Percentiles rank a stretch among this genome's conserved stretches.
Evolutionary conservation across 2,797 vertebrate species (phyloP).

Genomic region (Gorsachius magnificus): DNA sequence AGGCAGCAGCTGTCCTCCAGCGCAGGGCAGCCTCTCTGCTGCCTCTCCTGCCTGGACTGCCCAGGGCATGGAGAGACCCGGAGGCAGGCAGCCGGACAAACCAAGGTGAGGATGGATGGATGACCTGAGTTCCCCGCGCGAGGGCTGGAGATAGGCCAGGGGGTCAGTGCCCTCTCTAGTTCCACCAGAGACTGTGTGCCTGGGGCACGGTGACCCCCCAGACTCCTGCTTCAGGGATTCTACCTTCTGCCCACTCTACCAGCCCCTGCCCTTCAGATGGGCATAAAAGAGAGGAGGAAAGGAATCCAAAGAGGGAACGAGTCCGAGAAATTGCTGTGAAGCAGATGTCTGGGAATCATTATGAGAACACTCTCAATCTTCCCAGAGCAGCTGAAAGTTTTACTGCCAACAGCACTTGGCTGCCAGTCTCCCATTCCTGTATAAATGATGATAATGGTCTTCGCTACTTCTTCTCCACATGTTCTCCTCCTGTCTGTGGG

Average conservation of each 20-base stretch:
- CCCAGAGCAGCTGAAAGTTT: conserved; percentile 63
- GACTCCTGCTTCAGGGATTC: neutral
- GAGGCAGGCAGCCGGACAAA: neutral
- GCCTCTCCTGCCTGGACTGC: neutral
- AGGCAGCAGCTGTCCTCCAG: neutral
- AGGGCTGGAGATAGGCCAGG: neutral
- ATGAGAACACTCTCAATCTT: conserved; percentile 42
- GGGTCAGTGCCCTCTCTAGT: neutral
- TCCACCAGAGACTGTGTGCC: neutral
- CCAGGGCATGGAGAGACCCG: neutral
- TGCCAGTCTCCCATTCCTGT: conserved; percentile 53
- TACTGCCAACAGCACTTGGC: conserved; percentile 62
- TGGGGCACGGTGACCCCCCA: rapidly evolving
- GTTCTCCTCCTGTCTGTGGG: neutral
- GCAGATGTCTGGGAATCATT: conserved; percentile 65
- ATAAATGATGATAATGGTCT: conserved; percentile 61
- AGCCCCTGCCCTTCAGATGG: neutral
- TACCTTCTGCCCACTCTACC: neutral
- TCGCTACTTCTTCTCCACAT: conserved; percentile 51
- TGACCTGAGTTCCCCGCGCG: neutral
- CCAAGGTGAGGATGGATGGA: neutral
- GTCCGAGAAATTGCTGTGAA: neutral
- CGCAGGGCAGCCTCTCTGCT: neutral
- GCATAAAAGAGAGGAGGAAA: neutral
- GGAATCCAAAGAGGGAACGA: neutral